Evolutionary conservation across 2,888 invertebrate species (phyloP), one percentile per base, ranked within the genome.

Genomic region (Cephus pygmeus): DNA sequence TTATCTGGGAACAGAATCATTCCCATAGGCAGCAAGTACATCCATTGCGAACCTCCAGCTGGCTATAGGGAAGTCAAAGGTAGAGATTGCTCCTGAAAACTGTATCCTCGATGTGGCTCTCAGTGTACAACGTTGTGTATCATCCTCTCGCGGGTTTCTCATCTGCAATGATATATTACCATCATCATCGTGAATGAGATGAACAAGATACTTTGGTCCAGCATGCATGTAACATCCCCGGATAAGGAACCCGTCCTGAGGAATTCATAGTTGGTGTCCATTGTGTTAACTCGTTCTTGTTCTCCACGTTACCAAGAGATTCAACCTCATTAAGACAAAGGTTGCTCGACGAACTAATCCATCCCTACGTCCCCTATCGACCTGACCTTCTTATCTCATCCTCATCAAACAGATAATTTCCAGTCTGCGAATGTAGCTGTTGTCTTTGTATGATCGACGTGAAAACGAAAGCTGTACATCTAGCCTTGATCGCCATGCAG

Each of bases 11-110:
- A 96, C 93, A 94, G 95, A 91, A 92, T 94, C 84, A 94, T 95
- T 93, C 95, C 96, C 89, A 94, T 95, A 87, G 96, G 96, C 92
- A 95, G 96, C 93, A 95, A 95, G 91, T 94, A 95, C 92, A 93
- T 96, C 87, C 96, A 96, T 92, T 96, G 96, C 91, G 95, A 95
- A 86, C 95, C 95, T 81, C 96, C 96, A 85, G 92, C 93, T 86
- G 94, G 93, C 91, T 94, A 92, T 92, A 92, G 83, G 82, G 86
- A 86, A 74, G 81, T 81, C 79, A 84, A 88, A 89, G 90, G 89
- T 89, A 89, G 88, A 87, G 81, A 81, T 56, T 56, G 23, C 56
- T 23, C 23, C 56, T 56, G 34, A 30, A 31, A 71, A 71, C 30
- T 71, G 71, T 71, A 30, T 34, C 71, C 71, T 33, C 71, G 34